These are phyloP conservation scores for Glaucidium brasilianum DNA, from an alignment of 2,113 vertebrate genomes.

Conservation along the genomic window DNA sequence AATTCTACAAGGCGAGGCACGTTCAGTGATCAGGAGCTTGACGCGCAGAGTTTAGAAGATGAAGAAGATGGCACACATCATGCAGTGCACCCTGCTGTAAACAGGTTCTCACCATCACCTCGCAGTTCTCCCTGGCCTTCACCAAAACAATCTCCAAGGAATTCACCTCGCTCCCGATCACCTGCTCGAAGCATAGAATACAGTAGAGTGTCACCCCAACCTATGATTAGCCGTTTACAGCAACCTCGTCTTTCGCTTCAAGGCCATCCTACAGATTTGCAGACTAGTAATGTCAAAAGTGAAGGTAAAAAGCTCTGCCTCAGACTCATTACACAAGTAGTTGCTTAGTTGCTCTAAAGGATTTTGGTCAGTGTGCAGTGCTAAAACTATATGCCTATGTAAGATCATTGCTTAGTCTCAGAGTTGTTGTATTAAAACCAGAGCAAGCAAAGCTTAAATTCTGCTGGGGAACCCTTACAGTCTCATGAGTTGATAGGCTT, in stretches of 20 bases:
- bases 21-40: slow-evolving; percentile 96
- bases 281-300: slow-evolving; percentile 91
- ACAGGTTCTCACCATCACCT: slow-evolving; percentile 92
- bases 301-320: slow-evolving; percentile 81
- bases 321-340: not conserved
- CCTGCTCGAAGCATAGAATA: slow-evolving; percentile 92
- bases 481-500: not conserved
- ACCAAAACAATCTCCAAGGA: slow-evolving; percentile 86
- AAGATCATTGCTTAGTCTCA: not conserved
- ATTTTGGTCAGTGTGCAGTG: not conserved
- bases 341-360: not conserved
- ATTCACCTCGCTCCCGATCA: slow-evolving; percentile 93
- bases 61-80: slow-evolving; percentile 90
- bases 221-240: slow-evolving; percentile 93
- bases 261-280: slow-evolving; percentile 88
- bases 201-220: slow-evolving; percentile 88
- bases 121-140: slow-evolving; percentile 92
- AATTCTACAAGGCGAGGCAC: slow-evolving; percentile 92
- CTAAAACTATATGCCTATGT: not conserved
- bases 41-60: slow-evolving; percentile 95
- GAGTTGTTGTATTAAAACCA: not conserved
- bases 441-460: not conserved
- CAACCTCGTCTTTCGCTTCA: slow-evolving; percentile 95
- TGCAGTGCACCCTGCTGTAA: slow-evolving; percentile 84
- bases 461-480: not conserved